Base-by-base conservation (phyloP, 2,797 vertebrate species). In the Epinephelus malabaricus region DNA sequence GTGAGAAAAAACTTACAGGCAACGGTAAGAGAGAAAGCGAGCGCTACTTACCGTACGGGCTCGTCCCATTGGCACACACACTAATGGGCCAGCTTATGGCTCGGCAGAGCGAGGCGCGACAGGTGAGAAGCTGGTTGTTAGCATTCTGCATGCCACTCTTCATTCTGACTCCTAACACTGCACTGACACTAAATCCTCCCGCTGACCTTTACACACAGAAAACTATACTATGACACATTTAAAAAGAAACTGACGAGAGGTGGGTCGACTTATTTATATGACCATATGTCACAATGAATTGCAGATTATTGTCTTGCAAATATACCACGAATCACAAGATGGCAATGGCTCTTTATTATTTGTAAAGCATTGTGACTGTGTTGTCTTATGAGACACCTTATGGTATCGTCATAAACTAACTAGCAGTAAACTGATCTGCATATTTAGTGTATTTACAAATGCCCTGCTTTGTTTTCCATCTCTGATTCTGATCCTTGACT, bases 41-140 rank as follows among this genome's bases (percentile, higher is more conserved):
- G 96, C 96, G 89, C 95, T 96, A 99, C 98, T 99, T 98, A 99
- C 98, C 97, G 81, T 85, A 72, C 73, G 88, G 92, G 94, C 79
- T 92, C 60, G 90, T 96, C 95, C 94, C 94, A 87, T 30, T 96
- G 95, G 85, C 77, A 97, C 95, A 96, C 91, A 97, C 96, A 97
- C 95, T 97, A 97, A 93, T 30, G 90, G 93, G 88, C 86, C 89
- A 89, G 90, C 46, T 94, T 96, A 95, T 92, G 96, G 94, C 94
- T 97, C 95, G 96, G 97, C 96, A 95, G 96, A 95, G 93, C 94
- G 95, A 96, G 95, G 94, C 90, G 96, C 95, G 91, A 95, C 96
- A 98, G 95, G 97, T 97, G 97, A 97, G 97, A 95, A 95, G 97
- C 97, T 97, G 96, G 96, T 95, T 95, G 97, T 98, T 99, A 99